Evolutionary conservation across 2,797 vertebrate genomes (phyloP).

Genomic region (Pantherophis vulpinus): DNA sequence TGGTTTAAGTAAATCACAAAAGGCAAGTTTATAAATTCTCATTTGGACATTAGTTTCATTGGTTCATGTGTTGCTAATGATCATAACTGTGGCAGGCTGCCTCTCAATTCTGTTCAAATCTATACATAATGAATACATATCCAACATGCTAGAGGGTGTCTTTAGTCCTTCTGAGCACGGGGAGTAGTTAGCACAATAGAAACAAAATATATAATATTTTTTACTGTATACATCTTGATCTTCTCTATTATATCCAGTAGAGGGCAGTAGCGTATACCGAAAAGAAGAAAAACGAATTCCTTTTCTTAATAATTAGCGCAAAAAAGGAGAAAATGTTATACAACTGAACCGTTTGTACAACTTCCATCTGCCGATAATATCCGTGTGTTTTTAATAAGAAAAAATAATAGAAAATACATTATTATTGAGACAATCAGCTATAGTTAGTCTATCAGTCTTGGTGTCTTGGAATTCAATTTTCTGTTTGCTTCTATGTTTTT

Average conservation of each 20-base stretch:
- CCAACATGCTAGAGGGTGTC: fast-evolving
- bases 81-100: fast-evolving
- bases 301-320: conserved; percentile 3
- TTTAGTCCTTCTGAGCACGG: not conserved
- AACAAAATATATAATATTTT: conserved; percentile 12
- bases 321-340: conserved; percentile 55
- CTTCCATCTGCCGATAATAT: conserved; percentile 63
- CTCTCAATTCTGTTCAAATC: fast-evolving
- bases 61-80: not conserved
- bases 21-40: not conserved
- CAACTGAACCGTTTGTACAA: conserved; percentile 59
- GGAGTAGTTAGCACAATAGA: conserved; percentile 11
- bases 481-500: conserved; percentile 76
- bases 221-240: not conserved
- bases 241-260: conserved; percentile 62
- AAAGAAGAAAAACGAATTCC: fast-evolving
- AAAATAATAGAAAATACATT: conserved; percentile 32
- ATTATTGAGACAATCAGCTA: conserved; percentile 47
- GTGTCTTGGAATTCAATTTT: conserved; percentile 70
- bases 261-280: conserved; percentile 65
- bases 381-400: conserved; percentile 45
- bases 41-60: not conserved
- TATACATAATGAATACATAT: not conserved
- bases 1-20: not conserved
- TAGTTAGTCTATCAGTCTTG: conserved; percentile 56